Evolutionary conservation across 2,797 vertebrate species (phyloP), one percentile per base, ranked within the genome.

Genomic region (Gorsachius magnificus): DNA sequence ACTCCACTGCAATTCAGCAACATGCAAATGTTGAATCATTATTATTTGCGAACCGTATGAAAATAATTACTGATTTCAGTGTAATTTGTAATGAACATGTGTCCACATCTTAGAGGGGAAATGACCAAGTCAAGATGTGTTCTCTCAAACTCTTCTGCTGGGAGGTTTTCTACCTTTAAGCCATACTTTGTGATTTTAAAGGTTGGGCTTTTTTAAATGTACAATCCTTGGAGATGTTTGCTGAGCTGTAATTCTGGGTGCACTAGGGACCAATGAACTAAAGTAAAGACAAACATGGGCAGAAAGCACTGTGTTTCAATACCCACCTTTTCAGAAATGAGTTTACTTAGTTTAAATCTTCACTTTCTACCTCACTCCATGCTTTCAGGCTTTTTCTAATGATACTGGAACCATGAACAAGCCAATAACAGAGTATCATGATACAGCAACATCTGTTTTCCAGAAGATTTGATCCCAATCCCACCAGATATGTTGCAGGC

Each of bases 1-100:
- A 45, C 89, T 95, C 90, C 72, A 29, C 61, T 96, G 82, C 89
- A 92, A 63, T 83, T 93, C 83, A 87, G 87, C 71, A 86, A 91
- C 88, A 92, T 85, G 93, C 78, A 93, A 96, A 89, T 78, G 76
- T 93, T 87, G 71, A 91, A 80, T 93, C 72, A 69, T 95, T 91
- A 81, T 87, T 96, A 89, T 94, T 96, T 96, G 74, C 53, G 72
- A 95, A 78, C 65, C 79, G 56, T 83, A 87, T 72, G 95, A 95
- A 96, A 96, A 94, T 91, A 93, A 91, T 95, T 81, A 89, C 81
- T 58, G 69, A 88, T 96, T 96, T 91, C 83, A 91, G 82, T 89
- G 72, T 85, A 58, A 94, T 96, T 89, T 89, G 79, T 86, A 86
- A 87, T 7, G 72, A 93, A 83, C 78, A 36, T 7, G 26, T 77